phyloP scores from a whole-genome alignment of 1,140 invertebrate genomes.

The Campodea augens region DNA sequence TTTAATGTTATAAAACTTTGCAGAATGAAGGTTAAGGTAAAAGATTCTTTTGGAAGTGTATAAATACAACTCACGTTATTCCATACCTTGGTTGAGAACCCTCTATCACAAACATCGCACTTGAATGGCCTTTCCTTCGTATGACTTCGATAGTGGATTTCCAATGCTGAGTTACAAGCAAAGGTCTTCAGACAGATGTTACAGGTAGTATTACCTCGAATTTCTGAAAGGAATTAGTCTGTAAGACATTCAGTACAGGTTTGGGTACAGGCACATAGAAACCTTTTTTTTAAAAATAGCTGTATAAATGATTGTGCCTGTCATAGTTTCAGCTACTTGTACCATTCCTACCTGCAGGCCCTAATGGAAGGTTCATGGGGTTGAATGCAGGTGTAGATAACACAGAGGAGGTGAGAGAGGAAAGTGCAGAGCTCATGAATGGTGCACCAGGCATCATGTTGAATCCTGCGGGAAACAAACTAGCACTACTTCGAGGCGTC shows the following conservation, averaged over 20 bases:
- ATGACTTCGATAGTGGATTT: constrained; percentile 94
- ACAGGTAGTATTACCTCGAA: constrained; percentile 87
- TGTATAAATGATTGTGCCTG: too few relatives aligned
- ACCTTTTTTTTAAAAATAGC: too few relatives aligned
- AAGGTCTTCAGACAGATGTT: constrained; percentile 97
- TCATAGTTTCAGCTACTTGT: constrained; percentile 12
- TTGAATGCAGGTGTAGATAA: constrained; percentile 51
- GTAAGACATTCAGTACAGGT: too few relatives aligned
- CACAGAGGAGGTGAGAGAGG: constrained; percentile 54
- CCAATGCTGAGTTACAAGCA: constrained; percentile 89
- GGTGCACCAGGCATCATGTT: constrained; percentile 33
- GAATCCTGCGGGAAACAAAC: constrained; percentile 38
- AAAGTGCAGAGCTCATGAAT: constrained; percentile 43
- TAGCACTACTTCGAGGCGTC: constrained; percentile 26
- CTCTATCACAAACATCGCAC: constrained; percentile 88
- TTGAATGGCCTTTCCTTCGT: constrained; percentile 97
- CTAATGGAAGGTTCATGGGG: constrained; percentile 55
- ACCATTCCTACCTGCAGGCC: constrained; percentile 53
- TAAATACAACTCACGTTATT: too few relatives aligned
- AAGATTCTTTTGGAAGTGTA: too few relatives aligned
- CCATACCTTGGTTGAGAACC: constrained; percentile 97
- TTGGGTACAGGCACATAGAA: too few relatives aligned
- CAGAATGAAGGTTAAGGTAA: too few relatives aligned
- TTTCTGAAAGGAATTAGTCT: constrained; percentile 19
- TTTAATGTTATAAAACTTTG: too few relatives aligned